Base-by-base conservation (phyloP, 2,113 vertebrate genomes). In the Aegithalos caudatus region DNA sequence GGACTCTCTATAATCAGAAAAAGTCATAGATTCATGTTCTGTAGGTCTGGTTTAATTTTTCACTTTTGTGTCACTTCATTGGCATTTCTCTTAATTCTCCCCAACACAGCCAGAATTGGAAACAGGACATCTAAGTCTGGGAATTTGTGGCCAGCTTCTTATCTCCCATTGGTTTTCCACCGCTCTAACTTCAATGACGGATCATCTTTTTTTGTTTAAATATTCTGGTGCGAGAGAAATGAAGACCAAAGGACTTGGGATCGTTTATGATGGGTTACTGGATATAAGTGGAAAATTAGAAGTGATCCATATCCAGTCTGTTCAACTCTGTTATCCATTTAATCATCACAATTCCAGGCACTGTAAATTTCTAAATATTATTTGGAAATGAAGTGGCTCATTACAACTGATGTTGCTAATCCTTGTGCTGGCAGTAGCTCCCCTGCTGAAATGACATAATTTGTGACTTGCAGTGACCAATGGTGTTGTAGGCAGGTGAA, bases 141-240 rank as follows among this genome's bases (percentile, higher is more conserved):
- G 94, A 92, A 90, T 92, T 51, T 88, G 88, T 95, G 73, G 80
- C 82, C 77, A 65, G 82, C 57, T 86, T 72, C 94, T 90, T 94
- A 96, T 96, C 93, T 96, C 79, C 56, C 22, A 4, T 74, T 95
- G 92, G 82, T 81, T 96, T 96, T 86, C 53, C 86, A 90, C 60
- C 74, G 29, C 35, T 93, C 0, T 23, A 86, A 90, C 90, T 92
- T 90, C 88, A 90, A 12, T 94, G 82, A 86, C 6, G 6, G 81
- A 92, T 92, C 92, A 81, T 93, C 92, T 90, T 90, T 90, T 95
- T 93, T 78, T 93, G 95, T 94, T 96, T 96, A 95, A 94, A 78
- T 71, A 74, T 53, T 56, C 90, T 96, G 79, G 85, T 95, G 94
- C 45, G 92, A 92, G 79, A 93, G 90, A 96, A 92, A 78, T 1